Conservation (phyloP, 1,140 invertebrate genomes). For the Cydia strobilella region DNA sequence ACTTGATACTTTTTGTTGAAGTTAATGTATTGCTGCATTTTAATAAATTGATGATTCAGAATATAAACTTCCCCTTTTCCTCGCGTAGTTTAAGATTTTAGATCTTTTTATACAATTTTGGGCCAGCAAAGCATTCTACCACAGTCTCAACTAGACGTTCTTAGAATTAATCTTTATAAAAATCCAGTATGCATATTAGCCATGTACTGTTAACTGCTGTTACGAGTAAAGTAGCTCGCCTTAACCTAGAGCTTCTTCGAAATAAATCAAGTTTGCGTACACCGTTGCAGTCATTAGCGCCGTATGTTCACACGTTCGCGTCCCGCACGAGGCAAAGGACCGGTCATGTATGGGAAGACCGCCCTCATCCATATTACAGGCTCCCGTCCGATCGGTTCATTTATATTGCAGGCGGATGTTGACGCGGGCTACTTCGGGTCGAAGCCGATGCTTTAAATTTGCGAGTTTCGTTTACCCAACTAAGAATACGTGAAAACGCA, state of each 20-base stretch:
- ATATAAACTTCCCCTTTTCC: no score
- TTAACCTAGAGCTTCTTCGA: conserved; percentile 30
- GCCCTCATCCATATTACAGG: conserved; percentile 49
- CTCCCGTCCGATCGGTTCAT: conserved; percentile 50
- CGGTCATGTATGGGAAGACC: conserved; percentile 46
- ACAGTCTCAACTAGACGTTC: not conserved
- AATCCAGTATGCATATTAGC: not conserved
- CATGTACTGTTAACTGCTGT: not conserved
- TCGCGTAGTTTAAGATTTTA: not conserved
- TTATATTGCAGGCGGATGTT: conserved; percentile 53
- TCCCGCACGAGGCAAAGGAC: conserved; percentile 37
- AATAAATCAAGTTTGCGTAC: conserved; percentile 44
- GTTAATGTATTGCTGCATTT: no score
- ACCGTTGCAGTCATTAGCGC: conserved; percentile 45
- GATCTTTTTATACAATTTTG: not conserved
- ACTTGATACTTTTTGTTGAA: no score
- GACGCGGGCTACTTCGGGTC: not conserved
- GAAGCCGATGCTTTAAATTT: not conserved
- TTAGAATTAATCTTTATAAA: not conserved
- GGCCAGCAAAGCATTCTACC: not conserved
- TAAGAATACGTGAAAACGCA: no score
- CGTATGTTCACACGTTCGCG: conserved; percentile 40
- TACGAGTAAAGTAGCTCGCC: conserved; percentile 17
- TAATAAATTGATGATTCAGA: no score
- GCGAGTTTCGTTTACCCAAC: not conserved